Base-by-base conservation (phyloP, 1,140 invertebrate genomes). In the Phocides pigmalion region DNA sequence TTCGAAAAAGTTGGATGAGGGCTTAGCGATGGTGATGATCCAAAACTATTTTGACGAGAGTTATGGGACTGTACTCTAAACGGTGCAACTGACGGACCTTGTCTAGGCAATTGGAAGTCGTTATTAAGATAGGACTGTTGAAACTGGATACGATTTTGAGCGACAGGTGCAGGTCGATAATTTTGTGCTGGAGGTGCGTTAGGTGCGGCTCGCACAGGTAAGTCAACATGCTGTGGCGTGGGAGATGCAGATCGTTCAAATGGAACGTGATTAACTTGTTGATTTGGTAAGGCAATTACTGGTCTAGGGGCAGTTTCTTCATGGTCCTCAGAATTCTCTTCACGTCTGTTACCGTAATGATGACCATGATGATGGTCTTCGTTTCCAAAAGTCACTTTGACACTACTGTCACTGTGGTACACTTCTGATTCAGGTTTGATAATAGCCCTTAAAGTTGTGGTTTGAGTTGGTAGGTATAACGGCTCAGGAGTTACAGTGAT, bases 371-470 rank as follows among this genome's bases (percentile, higher is more conserved):
- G n/a, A n/a, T n/a, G 78, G 19, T 91, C 83, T 68, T 95, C 94
- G 37, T 93, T 94, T 6, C 95, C 95, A 69, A 97, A 96, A 19
- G 95, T 96, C 4, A 96, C 94, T 71, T 95, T 95, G 8, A 96
- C 94, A 19, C 95, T 95, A 62, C 94, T 95, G 61, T 95, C 93
- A 59, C 94, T 95, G 72, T 97, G 96, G 73, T 95, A 97, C 16
- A 94, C 92, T 81, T 97, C 96, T 3, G 96, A 97, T 68, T 97
- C 96, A 0, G 96, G 96, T 70, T 95, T 94, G 46, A 97, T 97
- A 19, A 97, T 95, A 0, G 96, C 95, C 80, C 96, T 92, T 28
- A 97, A 83, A 2, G 96, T 97, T 8, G 96, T 97, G 8, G 95
- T 94, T 62, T 94, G 93, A 0, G 94, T 93, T 70, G 90, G 75